These are phyloP conservation scores for Acronicta psi DNA, from an alignment of 2,888 invertebrate species.

Conservation along the genomic window DNA sequence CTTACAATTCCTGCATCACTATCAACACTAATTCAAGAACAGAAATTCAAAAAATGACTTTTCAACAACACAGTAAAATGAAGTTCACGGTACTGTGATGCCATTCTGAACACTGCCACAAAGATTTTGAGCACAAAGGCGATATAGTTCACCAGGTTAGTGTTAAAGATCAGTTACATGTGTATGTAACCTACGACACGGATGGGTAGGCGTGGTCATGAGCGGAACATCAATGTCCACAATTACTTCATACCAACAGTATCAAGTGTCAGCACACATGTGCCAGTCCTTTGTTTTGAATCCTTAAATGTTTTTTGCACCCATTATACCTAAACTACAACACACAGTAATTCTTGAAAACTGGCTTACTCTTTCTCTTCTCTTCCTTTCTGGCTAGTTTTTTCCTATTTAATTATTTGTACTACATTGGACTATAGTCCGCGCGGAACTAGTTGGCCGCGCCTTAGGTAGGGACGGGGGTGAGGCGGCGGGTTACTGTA, in stretches of 20 bases:
- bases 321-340: too few species aligned
- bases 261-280: constrained; percentile 38
- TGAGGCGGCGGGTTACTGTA: too few species aligned
- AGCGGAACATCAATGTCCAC: constrained; percentile 38
- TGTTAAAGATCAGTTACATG: constrained; percentile 30
- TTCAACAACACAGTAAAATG: neutral
- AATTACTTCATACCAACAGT: constrained; percentile 37
- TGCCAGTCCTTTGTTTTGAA: constrained; percentile 25
- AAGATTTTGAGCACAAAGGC: constrained; percentile 11
- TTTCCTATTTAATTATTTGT: too few species aligned
- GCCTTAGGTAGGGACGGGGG: too few species aligned
- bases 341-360: neutral
- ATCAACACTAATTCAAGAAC: neutral
- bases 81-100: neutral
- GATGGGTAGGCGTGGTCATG: constrained; percentile 27
- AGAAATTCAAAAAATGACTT: neutral
- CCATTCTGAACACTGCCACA: neutral
- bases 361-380: too few species aligned
- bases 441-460: too few species aligned
- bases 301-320: constrained; percentile 8
- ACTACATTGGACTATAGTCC: too few species aligned
- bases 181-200: constrained; percentile 28
- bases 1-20: neutral
- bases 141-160: constrained; percentile 30
- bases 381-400: too few species aligned